phyloP scores from a whole-genome alignment of 1,140 invertebrate species.

The Eubasilissa regina region DNA sequence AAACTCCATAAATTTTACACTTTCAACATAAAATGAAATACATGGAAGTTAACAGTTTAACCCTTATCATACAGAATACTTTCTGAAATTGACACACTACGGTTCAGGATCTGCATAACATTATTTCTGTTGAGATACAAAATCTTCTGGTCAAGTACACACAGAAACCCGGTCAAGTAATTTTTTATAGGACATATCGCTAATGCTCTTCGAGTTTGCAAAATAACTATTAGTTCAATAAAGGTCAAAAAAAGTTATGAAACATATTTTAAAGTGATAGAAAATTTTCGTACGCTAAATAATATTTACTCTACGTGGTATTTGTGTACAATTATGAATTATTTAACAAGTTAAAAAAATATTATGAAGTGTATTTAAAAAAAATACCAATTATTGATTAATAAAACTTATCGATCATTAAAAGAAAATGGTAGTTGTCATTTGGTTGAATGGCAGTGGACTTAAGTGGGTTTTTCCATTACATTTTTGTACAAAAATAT shows the following conservation, averaged over 20 bases:
- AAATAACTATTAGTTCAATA: too few species aligned
- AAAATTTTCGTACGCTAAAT: not conserved
- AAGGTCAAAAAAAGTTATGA: not conserved
- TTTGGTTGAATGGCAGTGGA: constrained; percentile 16
- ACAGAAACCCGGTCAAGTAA: too few species aligned
- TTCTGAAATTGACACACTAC: too few species aligned
- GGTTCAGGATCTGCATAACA: too few species aligned
- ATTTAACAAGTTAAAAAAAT: constrained; percentile 36
- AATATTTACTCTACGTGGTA: constrained; percentile 31
- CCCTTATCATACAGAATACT: too few species aligned
- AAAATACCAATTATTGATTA: not conserved
- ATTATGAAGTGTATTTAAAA: constrained; percentile 14
- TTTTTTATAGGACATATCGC: too few species aligned
- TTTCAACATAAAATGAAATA: too few species aligned
- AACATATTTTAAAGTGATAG: not conserved
- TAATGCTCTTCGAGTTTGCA: too few species aligned
- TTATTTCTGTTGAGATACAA: too few species aligned
- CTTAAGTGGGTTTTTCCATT: not conserved
- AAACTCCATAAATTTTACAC: not conserved
- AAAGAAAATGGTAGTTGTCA: not conserved
- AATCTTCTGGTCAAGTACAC: too few species aligned
- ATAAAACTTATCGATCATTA: not conserved
- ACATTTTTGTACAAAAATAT: not conserved
- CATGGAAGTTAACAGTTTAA: too few species aligned
- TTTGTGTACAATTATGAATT: constrained; percentile 39